These are phyloP conservation scores for Limanda limanda DNA, from an alignment of 2,113 vertebrate species.

Conservation along the genomic window DNA sequence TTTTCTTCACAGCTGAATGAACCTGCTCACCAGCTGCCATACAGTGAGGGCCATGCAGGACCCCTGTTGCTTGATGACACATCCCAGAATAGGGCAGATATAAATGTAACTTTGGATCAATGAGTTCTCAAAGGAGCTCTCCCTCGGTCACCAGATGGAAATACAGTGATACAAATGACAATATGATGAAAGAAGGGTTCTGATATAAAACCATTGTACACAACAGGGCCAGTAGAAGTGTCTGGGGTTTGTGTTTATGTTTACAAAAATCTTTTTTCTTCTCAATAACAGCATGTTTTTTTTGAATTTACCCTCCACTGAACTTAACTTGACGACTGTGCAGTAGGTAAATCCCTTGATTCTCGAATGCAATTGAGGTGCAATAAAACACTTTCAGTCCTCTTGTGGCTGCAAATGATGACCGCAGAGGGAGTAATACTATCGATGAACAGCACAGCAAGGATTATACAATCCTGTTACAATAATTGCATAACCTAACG, in stretches of 20 bases:
- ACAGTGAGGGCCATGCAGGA: too few species aligned
- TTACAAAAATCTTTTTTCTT: background rate
- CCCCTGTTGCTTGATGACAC: too few species aligned
- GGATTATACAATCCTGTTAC: conserved; percentile 49
- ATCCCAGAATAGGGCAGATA: too few species aligned
- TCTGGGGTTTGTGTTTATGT: background rate
- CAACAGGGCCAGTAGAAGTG: too few species aligned
- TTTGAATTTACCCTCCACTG: background rate
- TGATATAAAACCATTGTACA: too few species aligned
- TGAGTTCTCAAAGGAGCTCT: too few species aligned
- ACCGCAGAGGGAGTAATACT: conserved; percentile 15
- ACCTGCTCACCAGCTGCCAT: too few species aligned
- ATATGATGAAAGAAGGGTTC: too few species aligned
- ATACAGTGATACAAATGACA: too few species aligned
- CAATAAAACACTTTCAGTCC: conserved; percentile 1
- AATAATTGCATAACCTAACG: conserved; percentile 61
- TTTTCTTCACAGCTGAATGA: background rate
- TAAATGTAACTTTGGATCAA: too few species aligned
- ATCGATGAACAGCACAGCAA: conserved; percentile 34
- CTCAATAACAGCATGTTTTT: background rate
- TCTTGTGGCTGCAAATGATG: conserved; percentile 20
- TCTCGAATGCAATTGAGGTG: conserved; percentile 7
- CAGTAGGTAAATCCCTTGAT: background rate
- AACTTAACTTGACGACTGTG: background rate
- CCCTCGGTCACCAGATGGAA: too few species aligned